Conservation (phyloP, 2,888 invertebrate genomes). For the Diadegma fenestrale region DNA sequence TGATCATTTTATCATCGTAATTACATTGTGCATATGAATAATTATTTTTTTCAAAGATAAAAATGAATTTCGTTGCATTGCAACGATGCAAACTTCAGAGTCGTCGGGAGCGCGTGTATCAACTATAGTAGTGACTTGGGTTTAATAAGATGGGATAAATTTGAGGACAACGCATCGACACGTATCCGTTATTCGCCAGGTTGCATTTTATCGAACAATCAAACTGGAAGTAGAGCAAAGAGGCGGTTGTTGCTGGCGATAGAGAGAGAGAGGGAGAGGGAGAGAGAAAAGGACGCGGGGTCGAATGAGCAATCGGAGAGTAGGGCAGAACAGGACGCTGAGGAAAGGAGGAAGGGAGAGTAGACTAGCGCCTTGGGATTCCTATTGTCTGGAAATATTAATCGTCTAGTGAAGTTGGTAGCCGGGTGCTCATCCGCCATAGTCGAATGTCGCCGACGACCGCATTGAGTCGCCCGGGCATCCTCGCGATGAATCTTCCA, state of each 20-base stretch:
- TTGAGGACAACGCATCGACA: not conserved
- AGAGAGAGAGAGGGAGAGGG: constrained; percentile 35
- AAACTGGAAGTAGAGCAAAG: constrained; percentile 49
- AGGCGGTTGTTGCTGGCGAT: constrained; percentile 37
- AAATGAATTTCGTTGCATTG: too few relatives aligned
- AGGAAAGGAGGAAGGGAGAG: not conserved
- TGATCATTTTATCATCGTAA: too few relatives aligned
- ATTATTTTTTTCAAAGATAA: too few relatives aligned
- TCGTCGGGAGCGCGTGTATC: not conserved
- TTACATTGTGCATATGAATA: too few relatives aligned
- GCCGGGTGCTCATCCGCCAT: constrained; percentile 50
- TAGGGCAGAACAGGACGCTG: not conserved
- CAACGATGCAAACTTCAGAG: too few relatives aligned
- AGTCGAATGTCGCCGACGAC: constrained; percentile 58
- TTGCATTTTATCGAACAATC: constrained; percentile 38
- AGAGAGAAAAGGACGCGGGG: constrained; percentile 72
- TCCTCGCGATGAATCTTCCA: constrained; percentile 49
- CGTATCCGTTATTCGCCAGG: not conserved
- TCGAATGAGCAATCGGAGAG: constrained; percentile 29
- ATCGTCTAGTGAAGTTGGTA: constrained; percentile 77
- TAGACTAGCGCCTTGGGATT: constrained; percentile 63
- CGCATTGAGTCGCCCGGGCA: constrained; percentile 48
- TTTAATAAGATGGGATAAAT: not conserved
- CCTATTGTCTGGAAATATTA: constrained; percentile 82
- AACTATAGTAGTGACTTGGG: not conserved